Evolutionary conservation across 2,797 vertebrate species (phyloP).

Genomic region (Amniataba percoides): DNA sequence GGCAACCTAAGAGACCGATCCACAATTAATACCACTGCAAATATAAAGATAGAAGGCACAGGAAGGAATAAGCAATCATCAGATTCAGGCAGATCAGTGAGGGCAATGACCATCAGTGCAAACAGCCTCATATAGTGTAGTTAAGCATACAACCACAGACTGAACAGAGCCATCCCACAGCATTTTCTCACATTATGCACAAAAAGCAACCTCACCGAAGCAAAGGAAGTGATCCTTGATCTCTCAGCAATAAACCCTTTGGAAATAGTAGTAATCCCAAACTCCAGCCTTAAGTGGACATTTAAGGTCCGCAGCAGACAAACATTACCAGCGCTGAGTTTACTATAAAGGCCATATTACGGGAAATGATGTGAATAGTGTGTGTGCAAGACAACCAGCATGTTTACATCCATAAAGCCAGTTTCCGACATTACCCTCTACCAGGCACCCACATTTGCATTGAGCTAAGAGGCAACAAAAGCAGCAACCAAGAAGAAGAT

Average conservation of each 20-base stretch:
- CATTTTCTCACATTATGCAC: neutral
- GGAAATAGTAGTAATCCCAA: neutral
- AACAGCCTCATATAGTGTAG: neutral
- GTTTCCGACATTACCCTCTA: neutral
- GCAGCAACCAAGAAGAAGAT: neutral
- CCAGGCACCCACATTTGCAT: neutral
- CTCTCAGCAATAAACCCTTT: slow-evolving; percentile 1
- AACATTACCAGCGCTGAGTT: neutral
- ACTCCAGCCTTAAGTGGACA: slow-evolving; percentile 3
- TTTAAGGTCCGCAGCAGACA: slow-evolving; percentile 1
- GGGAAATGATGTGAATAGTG: neutral
- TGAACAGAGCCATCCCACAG: neutral
- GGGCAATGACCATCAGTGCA: neutral
- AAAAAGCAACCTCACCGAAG: slow-evolving; percentile 20
- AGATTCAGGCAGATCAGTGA: slow-evolving; percentile 6
- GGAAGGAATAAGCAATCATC: slow-evolving; percentile 20
- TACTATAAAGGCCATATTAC: neutral
- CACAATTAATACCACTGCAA: neutral
- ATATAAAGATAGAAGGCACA: slow-evolving; percentile 6
- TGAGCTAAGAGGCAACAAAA: neutral
- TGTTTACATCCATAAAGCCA: slow-evolving; percentile 10
- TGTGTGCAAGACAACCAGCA: slow-evolving; percentile 9
- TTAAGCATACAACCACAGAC: slow-evolving; percentile 14
- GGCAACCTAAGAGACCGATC: neutral
- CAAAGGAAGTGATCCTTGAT: neutral